Conservation (phyloP, 2,113 vertebrate species). For the Phalacrocorax carbo region DNA sequence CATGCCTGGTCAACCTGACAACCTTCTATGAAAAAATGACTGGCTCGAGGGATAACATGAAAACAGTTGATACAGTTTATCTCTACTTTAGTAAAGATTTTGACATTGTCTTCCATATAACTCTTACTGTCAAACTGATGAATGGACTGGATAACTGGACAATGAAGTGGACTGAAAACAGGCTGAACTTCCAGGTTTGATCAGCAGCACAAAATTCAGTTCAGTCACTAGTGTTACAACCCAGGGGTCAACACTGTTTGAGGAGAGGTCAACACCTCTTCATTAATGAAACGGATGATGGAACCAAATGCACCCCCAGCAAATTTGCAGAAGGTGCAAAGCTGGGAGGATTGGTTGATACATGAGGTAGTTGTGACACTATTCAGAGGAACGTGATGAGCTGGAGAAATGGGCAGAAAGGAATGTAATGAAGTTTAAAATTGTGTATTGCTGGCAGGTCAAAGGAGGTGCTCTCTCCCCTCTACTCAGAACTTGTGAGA, state of each 20-base stretch:
- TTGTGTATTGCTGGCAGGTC: background rate
- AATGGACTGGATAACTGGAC: background rate
- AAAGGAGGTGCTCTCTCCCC: background rate
- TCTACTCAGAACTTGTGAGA: background rate
- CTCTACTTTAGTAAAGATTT: background rate
- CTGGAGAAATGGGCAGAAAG: background rate
- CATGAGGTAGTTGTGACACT: background rate
- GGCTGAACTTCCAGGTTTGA: background rate
- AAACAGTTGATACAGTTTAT: background rate
- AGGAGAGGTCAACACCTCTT: background rate
- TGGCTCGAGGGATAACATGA: background rate
- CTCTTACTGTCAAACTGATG: background rate
- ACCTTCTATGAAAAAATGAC: background rate
- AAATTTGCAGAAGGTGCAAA: background rate
- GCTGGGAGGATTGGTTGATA: background rate
- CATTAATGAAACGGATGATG: background rate
- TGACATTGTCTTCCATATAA: background rate
- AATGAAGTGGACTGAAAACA: background rate
- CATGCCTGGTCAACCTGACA: background rate
- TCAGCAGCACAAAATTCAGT: background rate
- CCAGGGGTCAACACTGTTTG: background rate
- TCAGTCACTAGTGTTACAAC: background rate
- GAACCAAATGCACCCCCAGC: background rate
- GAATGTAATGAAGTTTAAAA: background rate
- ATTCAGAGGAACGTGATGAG: background rate